phyloP scores from a whole-genome alignment of 2,888 invertebrate genomes.

The Perizoma affinitatum region DNA sequence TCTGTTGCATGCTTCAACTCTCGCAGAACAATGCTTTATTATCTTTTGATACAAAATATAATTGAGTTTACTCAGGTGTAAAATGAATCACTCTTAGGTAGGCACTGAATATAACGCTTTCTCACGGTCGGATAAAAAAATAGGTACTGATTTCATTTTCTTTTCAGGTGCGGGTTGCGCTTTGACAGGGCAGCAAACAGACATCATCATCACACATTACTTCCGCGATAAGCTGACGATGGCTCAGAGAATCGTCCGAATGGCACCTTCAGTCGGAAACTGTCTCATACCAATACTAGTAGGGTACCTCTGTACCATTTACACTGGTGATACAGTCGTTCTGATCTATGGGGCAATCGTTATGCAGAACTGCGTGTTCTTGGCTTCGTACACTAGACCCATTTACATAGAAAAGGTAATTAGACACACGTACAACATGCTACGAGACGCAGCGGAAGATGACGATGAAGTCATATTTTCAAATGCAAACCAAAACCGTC shows the following conservation, averaged over 20 bases:
- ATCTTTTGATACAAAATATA: conserved; percentile 25
- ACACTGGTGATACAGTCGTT: conserved; percentile 71
- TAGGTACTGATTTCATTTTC: conserved; percentile 1
- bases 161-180: conserved; percentile 84
- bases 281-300: conserved; percentile 78
- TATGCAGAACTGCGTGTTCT: conserved; percentile 82
- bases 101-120: conserved; percentile 11
- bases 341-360: conserved; percentile 84
- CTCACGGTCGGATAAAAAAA: conserved; percentile 7
- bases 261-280: conserved; percentile 81
- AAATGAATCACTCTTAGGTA: conserved; percentile 23
- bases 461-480: conserved; percentile 85
- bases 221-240: conserved; percentile 82
- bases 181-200: conserved; percentile 82
- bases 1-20: conserved; percentile 18
- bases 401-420: conserved; percentile 78
- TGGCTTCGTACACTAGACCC: conserved; percentile 82
- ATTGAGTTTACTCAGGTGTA: conserved; percentile 35
- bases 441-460: conserved; percentile 74
- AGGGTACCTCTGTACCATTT: conserved; percentile 74
- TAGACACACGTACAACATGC: conserved; percentile 74
- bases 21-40: conserved; percentile 34
- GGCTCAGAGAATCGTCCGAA: conserved; percentile 78
- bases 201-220: conserved; percentile 84
- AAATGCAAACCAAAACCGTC: conserved; percentile 52